Base-by-base conservation (phyloP, 2,888 invertebrate genomes). In the Parnassius orleans region DNA sequence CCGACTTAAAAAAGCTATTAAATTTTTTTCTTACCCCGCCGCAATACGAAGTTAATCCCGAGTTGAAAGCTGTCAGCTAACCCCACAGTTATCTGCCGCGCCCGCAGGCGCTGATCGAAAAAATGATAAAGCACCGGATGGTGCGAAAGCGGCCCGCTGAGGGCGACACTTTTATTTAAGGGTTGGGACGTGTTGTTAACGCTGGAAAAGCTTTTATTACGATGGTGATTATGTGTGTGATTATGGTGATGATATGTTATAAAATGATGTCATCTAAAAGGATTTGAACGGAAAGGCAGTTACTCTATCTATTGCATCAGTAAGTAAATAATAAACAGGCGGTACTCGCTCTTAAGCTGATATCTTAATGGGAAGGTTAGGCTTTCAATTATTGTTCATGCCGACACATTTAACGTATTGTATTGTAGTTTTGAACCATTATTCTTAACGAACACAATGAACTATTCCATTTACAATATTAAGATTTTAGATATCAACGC, bases 61-160 rank as follows among this genome's bases (percentile, higher is more conserved):
- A 78, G 78, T 78, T 78, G 83, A 84, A 82, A 86, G 84, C 85
- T 85, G 84, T 84, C 84, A 78, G 77, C 79, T 77, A 77, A 80
- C 83, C 83, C 85, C 80, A 73, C 72, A 72, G 78, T 76, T 79
- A 80, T 80, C 79, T 68, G 69, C 69, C 68, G 70, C 64, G 68
- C 72, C 70, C 69, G 69, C 66, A 65, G 71, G 68, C 66, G 68
- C 73, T 78, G 82, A 84, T 87, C 82, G 79, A 81, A 86, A 86
- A 87, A 84, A 86, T 73, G 75, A 76, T 74, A 73, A 74, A 72
- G 68, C 67, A 71, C 76, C 74, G 80, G 77, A 74, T 74, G 82
- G 78, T 67, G 81, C 77, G 74, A 77, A 77, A 75, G 72, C 72
- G 73, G 71, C 67, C 61, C 69, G 66, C 76, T 65, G 70, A 72